phyloP scores from a whole-genome alignment of 2,888 invertebrate species.

The Drosophila pseudotalamancana region DNA sequence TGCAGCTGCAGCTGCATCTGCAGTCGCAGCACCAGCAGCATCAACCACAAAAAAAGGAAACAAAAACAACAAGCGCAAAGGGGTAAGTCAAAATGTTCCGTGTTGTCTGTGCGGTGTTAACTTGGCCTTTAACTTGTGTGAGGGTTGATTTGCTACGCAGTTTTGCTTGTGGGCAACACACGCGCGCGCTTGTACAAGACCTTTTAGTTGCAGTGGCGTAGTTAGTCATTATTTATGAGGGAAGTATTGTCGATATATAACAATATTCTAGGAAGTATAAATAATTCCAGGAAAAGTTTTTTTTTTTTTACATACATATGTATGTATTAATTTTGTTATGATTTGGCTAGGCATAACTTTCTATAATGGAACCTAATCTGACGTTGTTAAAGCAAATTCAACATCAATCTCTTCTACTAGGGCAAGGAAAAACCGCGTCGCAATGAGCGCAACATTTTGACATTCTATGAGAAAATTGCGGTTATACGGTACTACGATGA shows the following conservation, averaged over 20 bases:
- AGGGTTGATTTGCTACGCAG: conserved; percentile 61
- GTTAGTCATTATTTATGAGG: background rate
- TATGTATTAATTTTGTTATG: background rate
- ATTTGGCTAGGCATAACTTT: background rate
- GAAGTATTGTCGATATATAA: background rate
- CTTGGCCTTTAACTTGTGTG: conserved; percentile 62
- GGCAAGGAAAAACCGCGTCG: conserved; percentile 69
- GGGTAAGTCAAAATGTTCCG: conserved; percentile 61
- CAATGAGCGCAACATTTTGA: conserved; percentile 81
- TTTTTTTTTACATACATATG: too few relatives aligned
- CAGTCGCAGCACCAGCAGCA: conserved; percentile 31
- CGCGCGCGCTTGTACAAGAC: conserved; percentile 23
- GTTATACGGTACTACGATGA: conserved; percentile 83
- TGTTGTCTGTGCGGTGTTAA: conserved; percentile 48
- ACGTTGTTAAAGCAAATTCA: background rate
- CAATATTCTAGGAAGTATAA: too few relatives aligned
- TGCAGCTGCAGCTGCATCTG: conserved; percentile 3
- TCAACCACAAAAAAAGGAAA: conserved; percentile 32
- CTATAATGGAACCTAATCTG: background rate
- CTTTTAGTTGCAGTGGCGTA: conserved; percentile 25
- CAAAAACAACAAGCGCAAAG: conserved; percentile 59
- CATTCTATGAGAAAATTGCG: conserved; percentile 83
- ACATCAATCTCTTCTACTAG: conserved; percentile 16
- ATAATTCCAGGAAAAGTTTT: too few relatives aligned
- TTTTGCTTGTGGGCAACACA: conserved; percentile 27